These are phyloP conservation scores for Linnaemya tessellans DNA, from an alignment of 2,888 invertebrate species.

Conservation along the genomic window DNA sequence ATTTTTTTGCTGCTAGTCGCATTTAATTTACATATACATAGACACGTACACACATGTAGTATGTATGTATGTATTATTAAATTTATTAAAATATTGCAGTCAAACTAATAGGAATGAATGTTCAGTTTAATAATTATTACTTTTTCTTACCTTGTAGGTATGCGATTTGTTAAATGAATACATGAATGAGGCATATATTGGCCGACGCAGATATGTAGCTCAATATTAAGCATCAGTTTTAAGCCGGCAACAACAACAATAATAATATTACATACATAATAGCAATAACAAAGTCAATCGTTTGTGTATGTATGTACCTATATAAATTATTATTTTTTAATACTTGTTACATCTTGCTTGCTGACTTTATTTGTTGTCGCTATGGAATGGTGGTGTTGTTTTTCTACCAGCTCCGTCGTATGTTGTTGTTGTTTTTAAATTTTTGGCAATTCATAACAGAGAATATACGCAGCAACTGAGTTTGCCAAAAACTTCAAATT, in stretches of 20 bases:
- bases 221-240: constrained; percentile 44
- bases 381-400: not conserved
- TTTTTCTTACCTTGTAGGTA: constrained; percentile 74
- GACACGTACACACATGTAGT: no score
- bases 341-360: constrained; percentile 44
- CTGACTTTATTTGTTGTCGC: constrained; percentile 7
- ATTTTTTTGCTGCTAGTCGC: no score
- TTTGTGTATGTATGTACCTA: not conserved
- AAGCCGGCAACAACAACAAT: constrained; percentile 9
- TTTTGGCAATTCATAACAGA: constrained; percentile 48
- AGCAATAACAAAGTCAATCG: constrained; percentile 20
- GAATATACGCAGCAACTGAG: not conserved
- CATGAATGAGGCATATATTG: constrained; percentile 72
- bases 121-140: constrained; percentile 20
- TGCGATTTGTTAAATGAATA: constrained; percentile 70
- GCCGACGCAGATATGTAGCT: constrained; percentile 38
- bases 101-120: no score
- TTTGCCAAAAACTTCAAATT: constrained; percentile 52
- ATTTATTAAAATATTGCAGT: no score
- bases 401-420: constrained; percentile 5
- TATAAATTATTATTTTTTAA: constrained; percentile 13
- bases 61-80: no score
- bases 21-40: no score
- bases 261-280: constrained; percentile 9
- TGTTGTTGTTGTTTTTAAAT: constrained; percentile 29